phyloP scores from a whole-genome alignment of 2,888 invertebrate species.

The Caenorhabditis sp. region DNA sequence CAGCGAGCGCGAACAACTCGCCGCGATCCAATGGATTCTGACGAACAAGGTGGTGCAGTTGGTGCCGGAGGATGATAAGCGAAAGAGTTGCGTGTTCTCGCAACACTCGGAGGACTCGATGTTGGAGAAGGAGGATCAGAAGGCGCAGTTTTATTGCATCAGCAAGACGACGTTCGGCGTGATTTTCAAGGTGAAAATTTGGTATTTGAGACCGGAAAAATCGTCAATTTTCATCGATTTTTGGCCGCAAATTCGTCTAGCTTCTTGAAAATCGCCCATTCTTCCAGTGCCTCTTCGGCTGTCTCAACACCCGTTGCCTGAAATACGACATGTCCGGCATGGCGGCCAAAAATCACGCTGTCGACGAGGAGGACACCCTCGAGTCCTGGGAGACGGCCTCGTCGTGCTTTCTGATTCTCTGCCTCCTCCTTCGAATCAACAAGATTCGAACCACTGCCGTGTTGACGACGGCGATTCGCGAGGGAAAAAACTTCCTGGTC shows the following conservation, averaged over 20 bases:
- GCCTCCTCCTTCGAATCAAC: constrained; percentile 66
- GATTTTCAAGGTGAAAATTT: constrained; percentile 58
- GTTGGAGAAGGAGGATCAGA: constrained; percentile 54
- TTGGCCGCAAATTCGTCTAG: no score
- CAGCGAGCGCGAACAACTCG: constrained; percentile 55
- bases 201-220: no score
- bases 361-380: constrained; percentile 49
- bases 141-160: constrained; percentile 49
- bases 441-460: constrained; percentile 64
- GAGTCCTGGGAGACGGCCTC: constrained; percentile 65
- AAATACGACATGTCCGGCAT: constrained; percentile 44
- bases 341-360: constrained; percentile 16
- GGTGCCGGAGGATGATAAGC: constrained; percentile 69
- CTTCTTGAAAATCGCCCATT: no score
- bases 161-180: constrained; percentile 61
- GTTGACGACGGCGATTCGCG: constrained; percentile 65
- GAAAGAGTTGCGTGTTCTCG: constrained; percentile 48
- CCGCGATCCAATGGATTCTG: constrained; percentile 67
- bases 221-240: no score
- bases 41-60: constrained; percentile 69
- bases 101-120: constrained; percentile 54
- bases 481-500: constrained; percentile 69
- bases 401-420: constrained; percentile 66
- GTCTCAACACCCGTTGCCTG: constrained; percentile 40
- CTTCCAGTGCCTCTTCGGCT: constrained; percentile 50